Percentiles rank a stretch among this genome's conserved stretches.
Conservation (phyloP, 1,140 invertebrate species). For the Cherax quadricarinatus region DNA sequence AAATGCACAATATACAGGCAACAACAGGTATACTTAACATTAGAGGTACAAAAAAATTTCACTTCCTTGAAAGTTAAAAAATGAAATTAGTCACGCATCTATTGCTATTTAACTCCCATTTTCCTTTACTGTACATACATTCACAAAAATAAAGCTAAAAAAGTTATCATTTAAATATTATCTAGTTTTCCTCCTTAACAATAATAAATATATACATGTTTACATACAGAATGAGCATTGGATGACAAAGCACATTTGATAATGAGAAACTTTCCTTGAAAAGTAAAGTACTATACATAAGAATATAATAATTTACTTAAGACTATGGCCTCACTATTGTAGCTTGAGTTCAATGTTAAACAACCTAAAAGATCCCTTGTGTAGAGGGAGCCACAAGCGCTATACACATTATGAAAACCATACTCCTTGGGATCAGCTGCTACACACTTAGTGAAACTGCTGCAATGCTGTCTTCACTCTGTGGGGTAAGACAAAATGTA, state of each 20-base stretch:
- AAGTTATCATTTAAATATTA: neutral
- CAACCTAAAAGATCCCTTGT: neutral
- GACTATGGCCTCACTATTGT: neutral
- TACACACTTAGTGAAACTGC: slow-evolving; percentile 53
- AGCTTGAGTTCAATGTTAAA: neutral
- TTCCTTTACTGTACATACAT: neutral
- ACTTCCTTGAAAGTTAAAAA: neutral
- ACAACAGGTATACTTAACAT: neutral
- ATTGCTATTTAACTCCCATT: neutral
- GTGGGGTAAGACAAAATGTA: neutral
- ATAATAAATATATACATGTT: neutral
- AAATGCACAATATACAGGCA: neutral
- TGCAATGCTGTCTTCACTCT: slow-evolving; percentile 65
- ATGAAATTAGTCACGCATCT: neutral
- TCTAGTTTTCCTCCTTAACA: neutral
- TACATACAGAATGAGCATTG: neutral
- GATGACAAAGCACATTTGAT: neutral
- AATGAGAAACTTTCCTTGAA: neutral
- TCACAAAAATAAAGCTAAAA: slow-evolving; percentile 8
- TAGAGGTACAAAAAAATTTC: neutral
- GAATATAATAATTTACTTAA: neutral
- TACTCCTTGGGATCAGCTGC: neutral
- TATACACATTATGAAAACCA: neutral
- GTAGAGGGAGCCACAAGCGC: neutral
- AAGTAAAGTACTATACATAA: neutral